Base-by-base conservation (phyloP, 2,797 vertebrate genomes). In the Eupleurogrammus muticus region DNA sequence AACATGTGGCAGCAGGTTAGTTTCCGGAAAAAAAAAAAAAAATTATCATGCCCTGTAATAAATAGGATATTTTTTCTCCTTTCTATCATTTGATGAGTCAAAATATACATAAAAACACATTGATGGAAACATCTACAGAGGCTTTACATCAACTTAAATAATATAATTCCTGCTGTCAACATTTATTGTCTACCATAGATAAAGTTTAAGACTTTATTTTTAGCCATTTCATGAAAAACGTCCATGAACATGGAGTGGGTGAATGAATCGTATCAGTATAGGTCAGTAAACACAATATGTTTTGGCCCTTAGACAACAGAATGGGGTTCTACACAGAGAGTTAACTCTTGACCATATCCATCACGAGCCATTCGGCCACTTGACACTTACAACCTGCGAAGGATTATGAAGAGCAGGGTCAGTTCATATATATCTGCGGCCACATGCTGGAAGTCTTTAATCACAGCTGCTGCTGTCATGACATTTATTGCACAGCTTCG, bases 401-500 rank as follows among this genome's bases (percentile, higher is more conserved):
- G 59, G 20, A 38, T 62, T 2, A 4, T 20, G 54, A 70, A 16
- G 23, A 53, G 48, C 24, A 20, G 70, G 73, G 38, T 50, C 36
- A 47, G 59, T 53, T 60, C 55, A 68, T 21, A 19, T 63, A 59
- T 62, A 69, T 73, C 69, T 77, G 28, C 20, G n/a, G 62, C 47
- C 71, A 59, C 69, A 68, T 24, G 52, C 42, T 54, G 40, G 52
- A 40, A 14, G 69, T 50, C 56, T 70, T 82, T 54, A 72, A 80
- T 80, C 67, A 65, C 55, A 47, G 34, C 68, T 24, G 68, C 54
- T 56, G 17, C 58, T 65, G 65, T 47, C 54, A 47, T 65, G 48
- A 72, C 49, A 56, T 72, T 80, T 70, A 82, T 63, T 51, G 48
- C 66, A 38, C 9, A 54, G 58, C 66, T 65, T 66, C 44, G 64